phyloP scores from a whole-genome alignment of 1,140 invertebrate species.

The Bombus difficillimus region DNA sequence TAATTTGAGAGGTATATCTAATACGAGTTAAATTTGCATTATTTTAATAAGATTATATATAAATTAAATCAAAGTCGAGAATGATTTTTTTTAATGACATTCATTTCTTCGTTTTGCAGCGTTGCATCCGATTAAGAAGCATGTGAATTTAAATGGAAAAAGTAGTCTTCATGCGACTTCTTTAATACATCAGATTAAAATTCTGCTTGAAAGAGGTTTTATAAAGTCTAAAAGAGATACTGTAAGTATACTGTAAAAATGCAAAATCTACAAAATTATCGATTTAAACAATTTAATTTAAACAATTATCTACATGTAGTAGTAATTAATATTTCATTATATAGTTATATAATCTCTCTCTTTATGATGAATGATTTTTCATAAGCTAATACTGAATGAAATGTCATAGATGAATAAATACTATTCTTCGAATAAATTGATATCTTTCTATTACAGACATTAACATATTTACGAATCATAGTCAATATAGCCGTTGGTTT shows the following conservation, averaged over 20 bases:
- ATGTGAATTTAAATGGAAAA: conserved; percentile 11
- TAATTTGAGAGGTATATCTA: conserved; percentile 81
- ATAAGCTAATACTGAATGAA: neutral
- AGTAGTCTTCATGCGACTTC: conserved; percentile 87
- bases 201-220: conserved; percentile 87
- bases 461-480: conserved; percentile 92
- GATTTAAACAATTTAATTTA: neutral
- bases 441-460: conserved; percentile 86
- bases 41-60: neutral
- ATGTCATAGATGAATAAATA: too few relatives aligned
- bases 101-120: conserved; percentile 48
- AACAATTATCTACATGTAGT: neutral
- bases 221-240: conserved; percentile 89
- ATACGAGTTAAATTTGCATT: neutral
- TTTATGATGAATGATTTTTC: neutral
- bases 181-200: conserved; percentile 87
- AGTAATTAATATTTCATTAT: neutral
- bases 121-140: conserved; percentile 51
- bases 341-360: neutral
- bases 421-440: too few relatives aligned
- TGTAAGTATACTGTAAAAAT: conserved; percentile 80
- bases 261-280: neutral
- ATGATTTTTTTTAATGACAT: neutral
- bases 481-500: conserved; percentile 89
- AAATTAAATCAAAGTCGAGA: neutral